phyloP scores from a whole-genome alignment of 2,113 vertebrate species.

The Heterocephalus glaber region DNA sequence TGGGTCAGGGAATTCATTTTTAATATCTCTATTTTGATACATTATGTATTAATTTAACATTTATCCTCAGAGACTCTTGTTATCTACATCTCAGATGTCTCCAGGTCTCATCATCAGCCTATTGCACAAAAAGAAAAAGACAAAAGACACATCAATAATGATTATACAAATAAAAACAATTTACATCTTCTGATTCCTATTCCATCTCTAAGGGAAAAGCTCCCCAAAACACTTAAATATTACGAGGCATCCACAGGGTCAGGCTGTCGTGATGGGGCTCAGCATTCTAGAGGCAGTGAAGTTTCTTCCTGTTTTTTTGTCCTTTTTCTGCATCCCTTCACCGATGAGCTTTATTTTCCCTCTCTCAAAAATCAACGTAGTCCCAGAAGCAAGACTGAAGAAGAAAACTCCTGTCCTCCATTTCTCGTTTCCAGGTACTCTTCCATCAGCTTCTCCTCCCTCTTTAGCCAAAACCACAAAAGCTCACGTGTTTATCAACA shows the following conservation, averaged over 20 bases:
- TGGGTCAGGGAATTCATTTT: constrained; percentile 7
- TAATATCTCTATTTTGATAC: constrained; percentile 43
- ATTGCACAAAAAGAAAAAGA: background rate
- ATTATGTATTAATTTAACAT: background rate
- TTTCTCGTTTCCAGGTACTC: background rate
- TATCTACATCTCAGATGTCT: background rate
- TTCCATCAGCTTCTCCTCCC: background rate
- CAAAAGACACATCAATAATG: background rate
- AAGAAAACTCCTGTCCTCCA: background rate
- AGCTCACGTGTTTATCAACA: background rate
- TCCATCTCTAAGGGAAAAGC: background rate
- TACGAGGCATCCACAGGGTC: background rate
- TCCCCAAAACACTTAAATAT: background rate
- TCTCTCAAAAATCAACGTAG: background rate
- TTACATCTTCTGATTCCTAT: background rate
- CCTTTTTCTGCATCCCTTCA: background rate
- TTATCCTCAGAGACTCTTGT: background rate
- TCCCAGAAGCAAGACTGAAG: background rate
- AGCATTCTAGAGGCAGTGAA: background rate
- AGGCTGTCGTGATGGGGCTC: background rate
- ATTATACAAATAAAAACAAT: background rate
- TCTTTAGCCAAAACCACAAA: background rate
- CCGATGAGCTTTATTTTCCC: background rate
- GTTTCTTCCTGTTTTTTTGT: background rate
- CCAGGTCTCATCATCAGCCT: background rate